Conservation (phyloP, 2,113 vertebrate species). For the Penelope pileata region DNA sequence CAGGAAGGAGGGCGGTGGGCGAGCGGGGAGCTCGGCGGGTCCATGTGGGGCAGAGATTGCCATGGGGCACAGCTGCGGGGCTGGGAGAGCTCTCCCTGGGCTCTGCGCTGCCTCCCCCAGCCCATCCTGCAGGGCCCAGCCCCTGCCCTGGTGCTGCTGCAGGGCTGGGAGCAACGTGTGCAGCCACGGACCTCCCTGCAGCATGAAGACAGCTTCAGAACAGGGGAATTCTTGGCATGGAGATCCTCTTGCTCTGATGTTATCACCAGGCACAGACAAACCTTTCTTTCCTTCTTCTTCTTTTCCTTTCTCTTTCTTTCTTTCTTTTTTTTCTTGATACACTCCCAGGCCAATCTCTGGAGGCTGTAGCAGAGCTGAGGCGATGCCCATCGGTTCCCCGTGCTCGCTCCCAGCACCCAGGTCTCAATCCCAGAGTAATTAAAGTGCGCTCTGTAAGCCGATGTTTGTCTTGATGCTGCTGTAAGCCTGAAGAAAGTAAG, state of each 20-base stretch:
- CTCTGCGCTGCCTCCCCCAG: neutral
- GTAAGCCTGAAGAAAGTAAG: neutral
- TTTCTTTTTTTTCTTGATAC: neutral
- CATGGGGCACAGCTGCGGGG: neutral
- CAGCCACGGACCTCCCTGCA: neutral
- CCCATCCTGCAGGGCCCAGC: neutral
- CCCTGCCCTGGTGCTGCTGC: fast-evolving
- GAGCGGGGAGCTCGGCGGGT: neutral
- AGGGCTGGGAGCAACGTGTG: neutral
- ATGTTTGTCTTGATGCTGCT: neutral
- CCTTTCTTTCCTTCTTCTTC: neutral
- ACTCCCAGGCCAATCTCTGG: neutral
- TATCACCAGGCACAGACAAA: neutral
- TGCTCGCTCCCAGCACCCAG: neutral
- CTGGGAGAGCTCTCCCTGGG: too few species aligned
- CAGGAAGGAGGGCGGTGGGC: neutral
- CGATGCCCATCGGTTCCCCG: neutral
- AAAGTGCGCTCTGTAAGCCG: neutral
- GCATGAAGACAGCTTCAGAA: neutral
- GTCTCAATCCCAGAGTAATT: neutral
- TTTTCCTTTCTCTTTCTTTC: too few species aligned
- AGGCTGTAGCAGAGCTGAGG: fast-evolving
- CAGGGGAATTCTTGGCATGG: neutral
- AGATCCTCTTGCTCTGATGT: neutral
- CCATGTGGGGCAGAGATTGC: neutral